Conservation (phyloP, 2,888 invertebrate genomes). For the Sinelater perroti region DNA sequence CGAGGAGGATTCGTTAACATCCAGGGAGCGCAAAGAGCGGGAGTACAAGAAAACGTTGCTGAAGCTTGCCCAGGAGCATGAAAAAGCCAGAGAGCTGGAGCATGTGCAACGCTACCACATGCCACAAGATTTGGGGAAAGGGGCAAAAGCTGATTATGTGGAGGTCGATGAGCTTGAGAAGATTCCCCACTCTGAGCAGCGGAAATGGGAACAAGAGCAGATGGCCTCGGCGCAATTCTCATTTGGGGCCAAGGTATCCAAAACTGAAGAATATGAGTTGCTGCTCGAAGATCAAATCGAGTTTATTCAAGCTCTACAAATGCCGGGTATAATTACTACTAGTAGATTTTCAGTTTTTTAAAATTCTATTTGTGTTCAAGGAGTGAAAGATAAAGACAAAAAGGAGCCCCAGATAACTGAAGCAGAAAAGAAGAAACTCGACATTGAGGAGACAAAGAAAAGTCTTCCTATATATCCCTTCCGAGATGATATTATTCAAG, state of each 20-base stretch:
- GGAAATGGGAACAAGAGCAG: slow-evolving; percentile 98
- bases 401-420: slow-evolving; percentile 72
- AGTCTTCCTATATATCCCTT: slow-evolving; percentile 96
- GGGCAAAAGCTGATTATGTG: slow-evolving; percentile 75
- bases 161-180: slow-evolving; percentile 89
- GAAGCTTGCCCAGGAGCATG: slow-evolving; percentile 93
- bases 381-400: slow-evolving; percentile 64
- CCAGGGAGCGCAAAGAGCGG: slow-evolving; percentile 83
- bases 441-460: slow-evolving; percentile 89
- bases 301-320: slow-evolving; percentile 89
- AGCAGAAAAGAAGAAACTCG: slow-evolving; percentile 75
- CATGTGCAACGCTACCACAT: slow-evolving; percentile 93
- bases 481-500: slow-evolving; percentile 85
- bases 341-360: too few relatives aligned
- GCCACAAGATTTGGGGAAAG: slow-evolving; percentile 87
- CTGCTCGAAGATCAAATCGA: slow-evolving; percentile 97
- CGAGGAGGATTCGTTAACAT: slow-evolving; percentile 88
- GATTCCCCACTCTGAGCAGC: slow-evolving; percentile 83
- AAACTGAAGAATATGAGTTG: slow-evolving; percentile 86
- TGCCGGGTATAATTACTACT: too few relatives aligned
- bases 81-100: slow-evolving; percentile 91
- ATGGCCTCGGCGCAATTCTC: slow-evolving; percentile 91
- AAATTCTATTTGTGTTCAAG: too few relatives aligned
- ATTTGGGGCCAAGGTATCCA: slow-evolving; percentile 83
- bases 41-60: slow-evolving; percentile 91